phyloP scores from a whole-genome alignment of 2,113 vertebrate genomes.

The Clarias batrachus region DNA sequence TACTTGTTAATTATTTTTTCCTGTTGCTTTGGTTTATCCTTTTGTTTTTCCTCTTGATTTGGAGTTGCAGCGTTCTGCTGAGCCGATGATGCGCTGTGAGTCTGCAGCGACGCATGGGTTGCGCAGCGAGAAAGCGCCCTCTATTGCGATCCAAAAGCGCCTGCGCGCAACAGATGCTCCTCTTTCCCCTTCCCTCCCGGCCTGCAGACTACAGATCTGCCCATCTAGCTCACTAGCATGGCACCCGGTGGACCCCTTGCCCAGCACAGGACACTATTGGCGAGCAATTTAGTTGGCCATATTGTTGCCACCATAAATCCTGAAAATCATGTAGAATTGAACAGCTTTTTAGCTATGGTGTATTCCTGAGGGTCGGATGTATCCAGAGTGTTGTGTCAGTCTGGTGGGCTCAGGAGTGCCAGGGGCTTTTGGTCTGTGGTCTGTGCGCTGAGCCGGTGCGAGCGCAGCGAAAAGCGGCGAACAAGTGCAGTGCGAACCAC shows the following conservation, averaged over 20 bases:
- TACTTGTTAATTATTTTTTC: slow-evolving; percentile 81
- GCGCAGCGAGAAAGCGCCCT: slow-evolving; percentile 85
- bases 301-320: not conserved
- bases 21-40: slow-evolving; percentile 65
- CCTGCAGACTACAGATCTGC: slow-evolving; percentile 49
- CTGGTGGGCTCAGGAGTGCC: slow-evolving; percentile 62
- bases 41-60: slow-evolving; percentile 93
- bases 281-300: not conserved
- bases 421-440: slow-evolving; percentile 69
- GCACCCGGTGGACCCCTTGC: slow-evolving; percentile 59
- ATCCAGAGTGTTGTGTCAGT: slow-evolving; percentile 67
- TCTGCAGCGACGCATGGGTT: slow-evolving; percentile 99
- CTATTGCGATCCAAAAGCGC: slow-evolving; percentile 72
- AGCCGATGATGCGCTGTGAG: slow-evolving; percentile 98
- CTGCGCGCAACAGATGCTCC: slow-evolving; percentile 63
- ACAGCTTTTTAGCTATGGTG: not conserved
- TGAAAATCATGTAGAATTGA: not conserved
- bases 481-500: slow-evolving; percentile 57
- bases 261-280: slow-evolving; percentile 56
- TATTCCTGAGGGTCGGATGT: slow-evolving; percentile 52
- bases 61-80: slow-evolving; percentile 98
- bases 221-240: slow-evolving; percentile 62
- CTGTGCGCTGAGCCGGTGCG: slow-evolving; percentile 56
- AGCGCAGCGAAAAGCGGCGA: slow-evolving; percentile 55
- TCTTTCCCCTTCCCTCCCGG: slow-evolving; percentile 51